phyloP scores from a whole-genome alignment of 2,888 invertebrate genomes.

The Diplolepis rosae region DNA sequence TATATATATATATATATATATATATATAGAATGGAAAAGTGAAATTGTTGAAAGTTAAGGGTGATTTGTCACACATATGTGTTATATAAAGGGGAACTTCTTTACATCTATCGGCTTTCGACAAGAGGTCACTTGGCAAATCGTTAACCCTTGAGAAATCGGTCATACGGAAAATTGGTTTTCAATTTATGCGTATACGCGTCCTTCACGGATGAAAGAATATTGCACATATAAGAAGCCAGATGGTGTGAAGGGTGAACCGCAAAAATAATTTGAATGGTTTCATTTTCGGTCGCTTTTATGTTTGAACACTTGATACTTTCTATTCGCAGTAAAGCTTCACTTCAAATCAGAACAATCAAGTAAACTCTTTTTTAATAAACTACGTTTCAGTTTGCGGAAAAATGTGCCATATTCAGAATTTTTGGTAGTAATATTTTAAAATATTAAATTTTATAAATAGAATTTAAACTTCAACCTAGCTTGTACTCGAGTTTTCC shows the following conservation, averaged over 20 bases:
- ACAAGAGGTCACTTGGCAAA: background rate
- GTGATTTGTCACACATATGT: background rate
- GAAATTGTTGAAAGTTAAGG: background rate
- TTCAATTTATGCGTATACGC: slow-evolving; percentile 27
- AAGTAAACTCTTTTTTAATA: too few species aligned
- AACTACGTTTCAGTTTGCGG: too few species aligned
- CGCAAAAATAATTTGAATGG: background rate
- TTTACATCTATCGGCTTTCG: background rate
- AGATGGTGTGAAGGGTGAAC: background rate
- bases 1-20: background rate
- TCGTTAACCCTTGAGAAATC: slow-evolving; percentile 19
- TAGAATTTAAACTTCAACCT: too few species aligned
- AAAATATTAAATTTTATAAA: too few species aligned
- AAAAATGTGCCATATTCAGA: too few species aligned
- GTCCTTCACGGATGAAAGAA: slow-evolving; percentile 24
- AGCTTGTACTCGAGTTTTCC: too few species aligned
- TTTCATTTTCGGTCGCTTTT: background rate
- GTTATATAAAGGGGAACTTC: background rate
- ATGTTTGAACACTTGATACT: background rate
- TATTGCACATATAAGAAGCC: background rate
- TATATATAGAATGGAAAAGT: background rate
- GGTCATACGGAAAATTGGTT: slow-evolving; percentile 21
- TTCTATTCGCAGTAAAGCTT: too few species aligned
- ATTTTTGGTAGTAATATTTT: too few species aligned
- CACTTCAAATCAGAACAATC: too few species aligned